Base-by-base conservation (phyloP, 2,888 invertebrate species). In the Muscina levida region DNA sequence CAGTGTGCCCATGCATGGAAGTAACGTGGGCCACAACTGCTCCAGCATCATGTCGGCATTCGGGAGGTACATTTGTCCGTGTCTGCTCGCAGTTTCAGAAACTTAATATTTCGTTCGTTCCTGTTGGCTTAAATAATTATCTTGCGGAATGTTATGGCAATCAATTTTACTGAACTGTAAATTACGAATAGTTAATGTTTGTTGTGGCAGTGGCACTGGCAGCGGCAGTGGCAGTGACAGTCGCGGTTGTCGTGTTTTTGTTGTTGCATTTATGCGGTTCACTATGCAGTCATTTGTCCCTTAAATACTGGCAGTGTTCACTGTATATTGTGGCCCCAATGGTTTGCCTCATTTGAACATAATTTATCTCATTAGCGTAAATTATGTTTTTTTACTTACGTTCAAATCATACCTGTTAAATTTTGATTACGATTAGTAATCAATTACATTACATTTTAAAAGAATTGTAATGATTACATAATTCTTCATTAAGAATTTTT, bases 101-200 rank as follows among this genome's bases (percentile, higher is more conserved):
- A 77, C 68, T 77, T 68, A 68, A 77, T 81, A 77, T 77, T 77
- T 81, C 72, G 75, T 77, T 75, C 31, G 31, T 56, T 73, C 39
- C 72, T 77, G 81, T 81, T 77, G 46, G 77, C 81, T 81, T 72
- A 81, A 81, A 81, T 77, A 81, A 81, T 81, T 81, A 81, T 81
- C 81, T 75, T 74, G 77, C 70, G 68, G 77, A 81, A 81, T 81
- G 77, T 75, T 81, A 57, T 68, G 81, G 81, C 81, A 74, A 81
- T 81, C 81, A 81, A 81, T 81, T 81, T 81, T 72, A 77, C 75
- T 19, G 68, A 67, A 68, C 77, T 42, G 72, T 74, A 77, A 81
- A 68, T 75, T 81, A 67, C 81, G 75, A 72, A 67, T 65, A 68
- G 53, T 71, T 72, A 59, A 59, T 59, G 37, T 67, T 13, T 56